Evolutionary conservation across 92 coral and sea anemone species (phyloP).

Genomic region (Isaurus tuberculatus): DNA sequence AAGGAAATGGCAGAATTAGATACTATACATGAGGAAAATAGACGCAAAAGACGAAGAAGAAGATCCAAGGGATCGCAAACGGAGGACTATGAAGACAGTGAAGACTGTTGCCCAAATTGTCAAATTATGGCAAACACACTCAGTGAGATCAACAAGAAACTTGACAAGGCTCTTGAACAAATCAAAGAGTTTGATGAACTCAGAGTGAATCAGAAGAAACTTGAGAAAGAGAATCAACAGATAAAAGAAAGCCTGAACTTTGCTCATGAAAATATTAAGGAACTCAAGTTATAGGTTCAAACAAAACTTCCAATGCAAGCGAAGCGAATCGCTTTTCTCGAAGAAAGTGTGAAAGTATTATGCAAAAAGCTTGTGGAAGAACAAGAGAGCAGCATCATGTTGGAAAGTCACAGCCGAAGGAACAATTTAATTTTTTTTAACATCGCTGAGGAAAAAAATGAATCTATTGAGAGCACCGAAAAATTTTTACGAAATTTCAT

Average conservation of each 20-base stretch:
- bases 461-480: slow-evolving; percentile 3
- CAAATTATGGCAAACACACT: slow-evolving; percentile 25
- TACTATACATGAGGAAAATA: background rate
- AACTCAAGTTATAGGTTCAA: background rate
- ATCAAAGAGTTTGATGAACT: slow-evolving; percentile 43
- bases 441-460: slow-evolving; percentile 13
- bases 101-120: background rate
- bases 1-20: background rate
- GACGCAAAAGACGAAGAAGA: slow-evolving; percentile 1
- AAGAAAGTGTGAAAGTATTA: slow-evolving; percentile 16
- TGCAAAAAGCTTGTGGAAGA: background rate
- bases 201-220: slow-evolving; percentile 18
- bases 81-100: slow-evolving; percentile 1
- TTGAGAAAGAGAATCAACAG: slow-evolving; percentile 37
- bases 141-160: slow-evolving; percentile 35
- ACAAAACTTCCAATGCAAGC: background rate
- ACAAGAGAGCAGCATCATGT: slow-evolving; percentile 18
- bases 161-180: slow-evolving; percentile 27
- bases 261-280: slow-evolving; percentile 21
- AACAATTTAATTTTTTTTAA: slow-evolving; percentile 46
- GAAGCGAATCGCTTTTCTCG: background rate
- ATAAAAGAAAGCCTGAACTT: slow-evolving; percentile 40
- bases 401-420: slow-evolving; percentile 50
- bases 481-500: slow-evolving; percentile 15
- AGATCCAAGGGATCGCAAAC: slow-evolving; percentile 32